These are phyloP conservation scores for Nyctibius grandis DNA, from an alignment of 2,797 vertebrate species.

Conservation along the genomic window DNA sequence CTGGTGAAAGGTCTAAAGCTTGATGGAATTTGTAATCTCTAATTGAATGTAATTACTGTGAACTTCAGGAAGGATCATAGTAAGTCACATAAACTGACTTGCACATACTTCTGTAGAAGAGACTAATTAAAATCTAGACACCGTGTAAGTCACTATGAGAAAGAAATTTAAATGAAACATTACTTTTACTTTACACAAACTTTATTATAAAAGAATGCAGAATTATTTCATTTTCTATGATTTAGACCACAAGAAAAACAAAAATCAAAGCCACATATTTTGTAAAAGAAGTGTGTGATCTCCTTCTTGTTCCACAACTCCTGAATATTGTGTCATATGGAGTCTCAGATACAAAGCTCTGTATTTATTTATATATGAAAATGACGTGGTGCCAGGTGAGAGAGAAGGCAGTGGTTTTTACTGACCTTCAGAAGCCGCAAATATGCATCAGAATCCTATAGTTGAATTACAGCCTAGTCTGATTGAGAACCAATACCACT, in stretches of 20 bases:
- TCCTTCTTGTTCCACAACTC: neutral
- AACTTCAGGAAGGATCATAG: neutral
- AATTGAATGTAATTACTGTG: neutral
- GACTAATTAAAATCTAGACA: neutral
- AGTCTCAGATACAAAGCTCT: neutral
- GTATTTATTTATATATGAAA: neutral
- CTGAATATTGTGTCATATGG: neutral
- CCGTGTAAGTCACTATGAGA: neutral
- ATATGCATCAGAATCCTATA: neutral
- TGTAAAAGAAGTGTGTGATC: neutral
- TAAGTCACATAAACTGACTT: neutral
- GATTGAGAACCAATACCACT: neutral
- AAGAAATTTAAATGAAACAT: neutral
- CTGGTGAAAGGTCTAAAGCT: neutral
- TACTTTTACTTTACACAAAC: neutral
- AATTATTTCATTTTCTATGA: neutral
- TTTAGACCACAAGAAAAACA: neutral
- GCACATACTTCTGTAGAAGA: neutral
- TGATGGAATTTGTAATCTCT: neutral
- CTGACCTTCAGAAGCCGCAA: neutral
- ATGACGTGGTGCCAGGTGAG: neutral
- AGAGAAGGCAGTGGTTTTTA: neutral
- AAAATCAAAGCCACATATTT: neutral
- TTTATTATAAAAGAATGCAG: neutral
- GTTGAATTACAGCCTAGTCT: neutral